phyloP scores from a whole-genome alignment of 2,888 invertebrate genomes.

The Napeogenes inachia region DNA sequence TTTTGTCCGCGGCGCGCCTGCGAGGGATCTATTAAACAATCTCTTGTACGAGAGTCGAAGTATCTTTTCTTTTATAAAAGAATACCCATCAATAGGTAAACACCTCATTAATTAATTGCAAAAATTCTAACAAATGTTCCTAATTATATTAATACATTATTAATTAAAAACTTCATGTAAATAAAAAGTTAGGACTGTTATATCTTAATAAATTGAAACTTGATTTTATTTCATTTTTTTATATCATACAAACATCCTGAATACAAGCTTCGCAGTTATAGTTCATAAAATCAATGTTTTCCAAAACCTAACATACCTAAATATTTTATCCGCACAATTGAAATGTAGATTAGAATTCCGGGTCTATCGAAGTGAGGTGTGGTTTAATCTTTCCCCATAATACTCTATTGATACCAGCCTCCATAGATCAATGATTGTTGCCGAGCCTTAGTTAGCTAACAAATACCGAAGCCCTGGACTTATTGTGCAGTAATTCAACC shows the following conservation, averaged over 20 bases:
- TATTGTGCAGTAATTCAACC: constrained; percentile 15
- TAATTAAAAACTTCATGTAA: no score
- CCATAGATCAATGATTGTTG: constrained; percentile 27
- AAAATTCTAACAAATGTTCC: no score
- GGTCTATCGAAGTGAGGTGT: constrained; percentile 28
- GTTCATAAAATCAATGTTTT: background rate
- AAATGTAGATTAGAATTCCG: constrained; percentile 29
- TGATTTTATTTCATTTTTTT: no score
- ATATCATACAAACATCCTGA: no score
- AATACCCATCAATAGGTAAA: background rate
- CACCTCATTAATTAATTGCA: no score
- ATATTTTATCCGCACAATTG: constrained; percentile 23
- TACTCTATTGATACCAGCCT: constrained; percentile 28
- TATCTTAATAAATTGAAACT: no score
- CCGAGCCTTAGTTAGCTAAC: constrained; percentile 23
- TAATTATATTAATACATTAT: no score
- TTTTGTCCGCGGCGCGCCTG: constrained; percentile 70
- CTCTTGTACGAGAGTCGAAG: constrained; percentile 21
- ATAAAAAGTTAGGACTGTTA: no score
- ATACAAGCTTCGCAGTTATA: no score
- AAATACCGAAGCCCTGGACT: constrained; percentile 14
- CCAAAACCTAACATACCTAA: background rate
- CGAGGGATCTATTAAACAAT: constrained; percentile 58
- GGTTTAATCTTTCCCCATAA: constrained; percentile 34
- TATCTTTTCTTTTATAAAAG: constrained; percentile 11